Conservation (phyloP, 2,797 vertebrate genomes). For the Etheostoma nigrum region DNA sequence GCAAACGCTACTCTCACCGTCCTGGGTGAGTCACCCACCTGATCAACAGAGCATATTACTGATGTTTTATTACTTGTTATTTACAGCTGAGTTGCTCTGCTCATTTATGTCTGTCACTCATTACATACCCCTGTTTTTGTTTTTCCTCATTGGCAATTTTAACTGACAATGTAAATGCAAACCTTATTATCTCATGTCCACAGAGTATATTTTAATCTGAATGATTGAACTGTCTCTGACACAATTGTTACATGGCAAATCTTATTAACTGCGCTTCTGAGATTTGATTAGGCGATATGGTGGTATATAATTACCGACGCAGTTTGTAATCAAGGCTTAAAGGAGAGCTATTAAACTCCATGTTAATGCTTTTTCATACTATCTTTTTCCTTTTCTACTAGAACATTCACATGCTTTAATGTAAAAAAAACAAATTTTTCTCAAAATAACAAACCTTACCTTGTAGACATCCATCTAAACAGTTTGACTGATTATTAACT, state of each 20-base stretch:
- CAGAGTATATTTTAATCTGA: slow-evolving; percentile 6
- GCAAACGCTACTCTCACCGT: slow-evolving; percentile 96
- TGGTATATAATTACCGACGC: slow-evolving; percentile 19
- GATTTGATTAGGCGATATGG: neutral
- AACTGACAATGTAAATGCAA: slow-evolving; percentile 14
- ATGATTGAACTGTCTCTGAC: neutral
- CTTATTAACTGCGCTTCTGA: slow-evolving; percentile 10
- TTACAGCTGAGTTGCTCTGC: slow-evolving; percentile 32
- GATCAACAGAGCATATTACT: slow-evolving; percentile 1
- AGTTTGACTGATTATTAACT: no score
- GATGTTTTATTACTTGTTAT: slow-evolving; percentile 10
- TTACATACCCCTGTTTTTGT: slow-evolving; percentile 33
- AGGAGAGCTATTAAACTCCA: neutral
- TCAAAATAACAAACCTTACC: neutral
- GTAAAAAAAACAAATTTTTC: neutral
- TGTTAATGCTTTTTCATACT: no score
- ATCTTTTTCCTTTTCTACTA: no score
- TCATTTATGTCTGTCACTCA: slow-evolving; percentile 34
- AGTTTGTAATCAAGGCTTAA: slow-evolving; percentile 3
- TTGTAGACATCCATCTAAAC: neutral
- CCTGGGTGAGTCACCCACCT: slow-evolving; percentile 85
- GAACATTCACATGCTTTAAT: no score
- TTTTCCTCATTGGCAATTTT: neutral
- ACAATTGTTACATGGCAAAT: neutral
- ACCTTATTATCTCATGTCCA: slow-evolving; percentile 3